Conservation (phyloP, 2,888 invertebrate species). For the Perizoma flavofasciatum region DNA sequence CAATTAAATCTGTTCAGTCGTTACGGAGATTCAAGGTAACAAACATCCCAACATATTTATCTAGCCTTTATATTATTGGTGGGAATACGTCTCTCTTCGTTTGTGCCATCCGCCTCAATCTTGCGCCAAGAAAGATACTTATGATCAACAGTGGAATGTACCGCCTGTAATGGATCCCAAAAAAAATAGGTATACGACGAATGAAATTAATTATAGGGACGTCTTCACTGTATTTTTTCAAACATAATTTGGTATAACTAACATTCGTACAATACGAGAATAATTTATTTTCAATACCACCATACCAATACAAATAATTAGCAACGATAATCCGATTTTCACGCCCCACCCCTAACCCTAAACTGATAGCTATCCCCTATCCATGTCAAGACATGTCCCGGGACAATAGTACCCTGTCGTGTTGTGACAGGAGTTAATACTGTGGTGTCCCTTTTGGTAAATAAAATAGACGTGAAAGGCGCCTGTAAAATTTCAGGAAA, state of each 20-base stretch:
- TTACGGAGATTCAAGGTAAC: too few species aligned
- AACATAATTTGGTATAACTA: constrained; percentile 1
- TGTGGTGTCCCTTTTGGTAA: constrained; percentile 24
- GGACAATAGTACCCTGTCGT: constrained; percentile 59
- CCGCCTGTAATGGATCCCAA: too few species aligned
- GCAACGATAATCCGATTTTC: constrained; percentile 49
- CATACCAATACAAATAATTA: constrained; percentile 35
- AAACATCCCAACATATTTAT: too few species aligned
- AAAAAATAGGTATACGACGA: too few species aligned
- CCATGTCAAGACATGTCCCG: constrained; percentile 58
- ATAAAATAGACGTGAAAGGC: constrained; percentile 22
- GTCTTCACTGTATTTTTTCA: too few species aligned
- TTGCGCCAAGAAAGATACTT: too few species aligned
- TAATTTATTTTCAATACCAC: constrained; percentile 14
- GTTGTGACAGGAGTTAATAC: constrained; percentile 81
- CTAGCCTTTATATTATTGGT: too few species aligned
- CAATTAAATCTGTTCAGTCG: too few species aligned
- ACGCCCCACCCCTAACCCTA: constrained; percentile 59
- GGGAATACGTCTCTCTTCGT: too few species aligned
- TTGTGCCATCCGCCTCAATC: too few species aligned
- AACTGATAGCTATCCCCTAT: constrained; percentile 57
- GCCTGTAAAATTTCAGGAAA: constrained; percentile 3
- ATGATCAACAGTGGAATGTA: too few species aligned
- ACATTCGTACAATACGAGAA: constrained; percentile 10
- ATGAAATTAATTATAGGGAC: too few species aligned